Percentiles rank a stretch among this genome's conserved stretches.
These are phyloP conservation scores for Drosophila grimshawi DNA, from an alignment of 1,140 invertebrate genomes.

Conservation along the genomic window DNA sequence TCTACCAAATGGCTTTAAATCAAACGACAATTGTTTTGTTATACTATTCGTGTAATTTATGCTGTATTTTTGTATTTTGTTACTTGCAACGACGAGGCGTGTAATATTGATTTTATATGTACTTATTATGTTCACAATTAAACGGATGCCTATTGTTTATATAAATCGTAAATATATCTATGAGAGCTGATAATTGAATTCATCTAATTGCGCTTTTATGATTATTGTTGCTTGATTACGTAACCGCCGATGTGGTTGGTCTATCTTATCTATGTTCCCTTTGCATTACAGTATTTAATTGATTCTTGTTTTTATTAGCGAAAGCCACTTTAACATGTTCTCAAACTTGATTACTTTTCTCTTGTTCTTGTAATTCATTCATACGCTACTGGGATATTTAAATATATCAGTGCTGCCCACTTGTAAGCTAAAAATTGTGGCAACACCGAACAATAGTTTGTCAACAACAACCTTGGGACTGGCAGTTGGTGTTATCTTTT, in stretches of 20 bases:
- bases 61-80: conserved; percentile 71
- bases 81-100: conserved; percentile 54
- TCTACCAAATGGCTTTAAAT: conserved; percentile 75
- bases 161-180: conserved; percentile 54
- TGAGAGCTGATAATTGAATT: conserved; percentile 22
- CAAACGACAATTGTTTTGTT: conserved; percentile 71
- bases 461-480: too few relatives aligned
- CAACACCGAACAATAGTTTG: background rate
- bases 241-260: background rate
- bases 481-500: too few relatives aligned
- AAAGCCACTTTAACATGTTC: background rate
- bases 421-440: background rate
- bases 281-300: conserved; percentile 5
- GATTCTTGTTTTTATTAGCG: background rate
- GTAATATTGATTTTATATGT: conserved; percentile 66
- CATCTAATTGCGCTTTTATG: background rate
- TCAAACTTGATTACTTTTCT: background rate
- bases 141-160: conserved; percentile 53
- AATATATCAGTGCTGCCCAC: background rate
- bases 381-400: background rate
- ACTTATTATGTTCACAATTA: conserved; percentile 42
- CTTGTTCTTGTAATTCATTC: background rate
- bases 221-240: conserved; percentile 7
- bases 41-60: conserved; percentile 74
- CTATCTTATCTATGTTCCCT: conserved; percentile 11